A percentile compares a stretch with the other conserved stretches of the same genome.
Evolutionary conservation across 2,113 vertebrate genomes (phyloP).

Genomic region (Phrynosoma platyrhinos): DNA sequence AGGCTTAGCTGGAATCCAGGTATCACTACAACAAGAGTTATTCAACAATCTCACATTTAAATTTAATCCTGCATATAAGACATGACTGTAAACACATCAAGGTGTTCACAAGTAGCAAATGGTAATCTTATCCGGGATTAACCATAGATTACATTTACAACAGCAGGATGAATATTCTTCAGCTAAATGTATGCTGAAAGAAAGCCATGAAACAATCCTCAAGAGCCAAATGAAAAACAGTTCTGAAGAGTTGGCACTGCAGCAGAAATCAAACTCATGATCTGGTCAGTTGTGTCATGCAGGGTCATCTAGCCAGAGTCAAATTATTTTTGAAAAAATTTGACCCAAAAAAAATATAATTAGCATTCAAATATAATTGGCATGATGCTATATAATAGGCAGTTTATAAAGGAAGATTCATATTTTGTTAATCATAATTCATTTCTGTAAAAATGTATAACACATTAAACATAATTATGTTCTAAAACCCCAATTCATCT

Average conservation of each 20-base stretch:
- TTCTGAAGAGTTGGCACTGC: neutral
- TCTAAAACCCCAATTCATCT: neutral
- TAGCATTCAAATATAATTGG: neutral
- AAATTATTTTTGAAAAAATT: neutral
- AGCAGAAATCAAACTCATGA: neutral
- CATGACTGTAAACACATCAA: conserved; percentile 39
- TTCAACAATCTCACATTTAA: conserved; percentile 14
- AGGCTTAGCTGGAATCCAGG: conserved; percentile 48
- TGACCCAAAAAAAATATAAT: neutral
- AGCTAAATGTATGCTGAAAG: conserved; percentile 46
- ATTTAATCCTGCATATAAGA: conserved; percentile 29
- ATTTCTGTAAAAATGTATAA: neutral
- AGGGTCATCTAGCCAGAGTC: neutral
- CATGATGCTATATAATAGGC: neutral
- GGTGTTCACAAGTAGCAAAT: conserved; percentile 49
- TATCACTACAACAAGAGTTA: neutral
- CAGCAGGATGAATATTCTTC: neutral
- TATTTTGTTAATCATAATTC: neutral
- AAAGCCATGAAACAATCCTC: neutral
- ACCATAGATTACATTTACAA: conserved; percentile 47
- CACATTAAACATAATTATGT: too few species aligned
- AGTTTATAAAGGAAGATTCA: neutral
- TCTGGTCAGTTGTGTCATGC: neutral
- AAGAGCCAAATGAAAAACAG: neutral
- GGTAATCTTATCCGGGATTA: conserved; percentile 53